A percentile compares a stretch with the other conserved stretches of the same genome.
Evolutionary conservation across 2,113 vertebrate genomes (phyloP).

Genomic region (Cervus canadensis): DNA sequence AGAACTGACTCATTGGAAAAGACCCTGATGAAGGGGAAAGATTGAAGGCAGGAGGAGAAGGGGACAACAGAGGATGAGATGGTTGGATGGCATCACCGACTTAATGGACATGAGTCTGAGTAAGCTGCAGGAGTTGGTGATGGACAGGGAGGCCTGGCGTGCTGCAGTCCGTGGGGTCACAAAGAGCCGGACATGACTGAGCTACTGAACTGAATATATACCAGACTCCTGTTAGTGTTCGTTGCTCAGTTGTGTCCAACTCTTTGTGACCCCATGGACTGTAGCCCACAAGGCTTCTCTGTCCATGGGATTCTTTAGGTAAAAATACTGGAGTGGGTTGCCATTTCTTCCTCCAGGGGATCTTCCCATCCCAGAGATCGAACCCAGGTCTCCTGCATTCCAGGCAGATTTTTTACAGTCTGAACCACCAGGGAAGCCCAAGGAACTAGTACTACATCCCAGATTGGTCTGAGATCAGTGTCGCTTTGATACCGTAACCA

Average conservation of each 20-base stretch:
- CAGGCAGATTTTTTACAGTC: background rate
- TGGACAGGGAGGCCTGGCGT: background rate
- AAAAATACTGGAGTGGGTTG: background rate
- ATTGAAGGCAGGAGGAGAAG: background rate
- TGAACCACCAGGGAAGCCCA: background rate
- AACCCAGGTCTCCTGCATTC: background rate
- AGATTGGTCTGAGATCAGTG: background rate
- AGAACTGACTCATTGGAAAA: background rate
- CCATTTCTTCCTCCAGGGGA: background rate
- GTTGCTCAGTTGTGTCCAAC: background rate
- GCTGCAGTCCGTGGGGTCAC: background rate
- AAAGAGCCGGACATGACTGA: background rate
- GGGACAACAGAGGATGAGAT: background rate
- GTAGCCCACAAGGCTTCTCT: background rate
- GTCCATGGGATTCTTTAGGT: background rate
- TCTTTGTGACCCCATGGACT: background rate
- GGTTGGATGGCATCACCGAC: background rate
- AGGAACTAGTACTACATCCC: background rate
- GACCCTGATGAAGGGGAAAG: background rate
- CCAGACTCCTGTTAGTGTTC: background rate
- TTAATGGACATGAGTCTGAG: background rate
- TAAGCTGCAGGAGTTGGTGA: background rate
- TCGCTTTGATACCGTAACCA: background rate
- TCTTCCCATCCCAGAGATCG: background rate
- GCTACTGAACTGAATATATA: background rate